A percentile compares a stretch with the other conserved stretches of the same genome.
These are phyloP conservation scores for Callithrix jacchus DNA, from an alignment of 2,113 vertebrate species.

Conservation along the genomic window DNA sequence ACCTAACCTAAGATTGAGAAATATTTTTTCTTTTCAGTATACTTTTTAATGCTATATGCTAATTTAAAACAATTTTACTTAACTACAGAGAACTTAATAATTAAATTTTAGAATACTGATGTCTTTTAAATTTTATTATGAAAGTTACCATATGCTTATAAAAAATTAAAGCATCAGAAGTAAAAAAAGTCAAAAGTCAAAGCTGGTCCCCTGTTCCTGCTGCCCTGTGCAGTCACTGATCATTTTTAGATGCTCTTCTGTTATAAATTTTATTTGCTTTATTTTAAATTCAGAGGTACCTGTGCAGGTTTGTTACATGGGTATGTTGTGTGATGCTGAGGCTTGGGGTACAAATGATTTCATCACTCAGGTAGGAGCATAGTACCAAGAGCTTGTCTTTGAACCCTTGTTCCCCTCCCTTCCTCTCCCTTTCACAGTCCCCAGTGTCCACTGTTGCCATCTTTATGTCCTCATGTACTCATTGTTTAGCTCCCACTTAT, in stretches of 20 bases:
- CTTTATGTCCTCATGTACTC: too few relatives aligned
- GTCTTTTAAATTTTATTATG: conserved; percentile 28
- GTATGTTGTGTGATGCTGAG: too few relatives aligned
- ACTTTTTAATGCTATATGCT: not conserved
- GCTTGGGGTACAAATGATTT: too few relatives aligned
- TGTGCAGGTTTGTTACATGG: too few relatives aligned
- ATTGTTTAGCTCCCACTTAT: too few relatives aligned
- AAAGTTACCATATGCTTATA: conserved; percentile 13
- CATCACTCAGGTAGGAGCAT: too few relatives aligned
- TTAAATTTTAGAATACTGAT: conserved; percentile 22
- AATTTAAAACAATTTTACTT: conserved; percentile 47
- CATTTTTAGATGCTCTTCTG: not conserved
- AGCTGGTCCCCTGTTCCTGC: not conserved
- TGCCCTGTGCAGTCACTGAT: not conserved
- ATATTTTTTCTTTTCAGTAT: not conserved
- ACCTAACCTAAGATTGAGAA: not conserved
- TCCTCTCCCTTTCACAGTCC: too few relatives aligned
- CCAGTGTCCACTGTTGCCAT: too few relatives aligned
- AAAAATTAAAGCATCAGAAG: conserved; percentile 41
- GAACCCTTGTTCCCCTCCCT: too few relatives aligned
- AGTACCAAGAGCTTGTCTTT: too few relatives aligned
- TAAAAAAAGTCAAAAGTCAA: not conserved
- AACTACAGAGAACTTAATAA: not conserved
- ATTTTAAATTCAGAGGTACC: too few relatives aligned
- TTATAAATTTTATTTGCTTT: not conserved